Evolutionary conservation across 2,113 vertebrate genomes (phyloP), one percentile per base, ranked within the genome.

Genomic region (Oryzias celebensis): DNA sequence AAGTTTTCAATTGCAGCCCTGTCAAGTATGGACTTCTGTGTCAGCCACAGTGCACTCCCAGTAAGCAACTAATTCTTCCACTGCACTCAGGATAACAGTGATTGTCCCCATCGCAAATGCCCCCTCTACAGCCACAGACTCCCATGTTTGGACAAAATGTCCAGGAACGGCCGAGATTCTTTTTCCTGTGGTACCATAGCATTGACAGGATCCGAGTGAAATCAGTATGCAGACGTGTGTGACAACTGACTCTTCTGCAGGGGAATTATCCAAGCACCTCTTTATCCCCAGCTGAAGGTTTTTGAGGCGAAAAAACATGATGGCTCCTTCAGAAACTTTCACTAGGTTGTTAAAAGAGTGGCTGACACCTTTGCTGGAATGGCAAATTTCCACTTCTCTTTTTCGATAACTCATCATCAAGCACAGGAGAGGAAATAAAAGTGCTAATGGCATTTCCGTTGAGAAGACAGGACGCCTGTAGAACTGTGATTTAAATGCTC

Each of bases 1-100:
- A 81, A 90, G 84, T 86, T 90, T 87, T 90, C 85, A 87, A 88
- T 83, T 75, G 75, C 58, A 55, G 75, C 71, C 72, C 85, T 85
- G 86, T 88, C 88, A 90, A 85, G 82, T 80, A 77, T 67, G 77
- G 81, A 85, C 69, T 85, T 75, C 59, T 52, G 73, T 85, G 84
- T 88, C 89, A 91, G 85, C 68, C 74, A 42, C 73, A 81, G 85
- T 83, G 76, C 78, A 89, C 82, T 84, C 84, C 64, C 69, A 83
- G 80, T 85, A 84, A 86, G 83, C 77, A 68, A 65, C 78, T 77
- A 73, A 83, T 78, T 85, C 85, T 84, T 70, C 79, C 52, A 70
- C 79, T 65, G 61, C 50, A 75, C 73, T 75, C 71, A 74, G 86
- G 80, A 90, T 87, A 89, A 85, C 87, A 86, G 73, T 78, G 75